Evolutionary conservation across 2,888 invertebrate species (phyloP).

Genomic region (Iselma pallidipennis): DNA sequence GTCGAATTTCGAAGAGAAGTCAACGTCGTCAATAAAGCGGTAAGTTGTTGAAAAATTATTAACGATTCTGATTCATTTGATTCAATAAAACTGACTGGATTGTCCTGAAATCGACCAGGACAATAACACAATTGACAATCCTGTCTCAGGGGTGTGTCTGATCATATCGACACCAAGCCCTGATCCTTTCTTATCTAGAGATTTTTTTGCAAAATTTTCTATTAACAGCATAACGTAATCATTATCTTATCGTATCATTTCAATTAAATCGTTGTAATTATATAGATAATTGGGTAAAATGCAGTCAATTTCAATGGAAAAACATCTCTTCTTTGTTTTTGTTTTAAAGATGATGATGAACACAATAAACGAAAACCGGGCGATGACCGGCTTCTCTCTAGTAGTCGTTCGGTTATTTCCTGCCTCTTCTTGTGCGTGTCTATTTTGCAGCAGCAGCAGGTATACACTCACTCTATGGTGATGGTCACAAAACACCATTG

Average conservation of each 20-base stretch:
- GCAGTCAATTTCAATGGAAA: too few relatives aligned
- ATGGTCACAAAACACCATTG: background rate
- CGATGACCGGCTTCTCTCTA: background rate
- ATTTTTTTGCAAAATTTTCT: background rate
- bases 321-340: background rate
- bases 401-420: background rate
- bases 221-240: too few relatives aligned
- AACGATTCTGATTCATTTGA: too few relatives aligned
- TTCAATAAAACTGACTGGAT: constrained; percentile 7
- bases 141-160: background rate
- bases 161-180: background rate
- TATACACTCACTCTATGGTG: background rate
- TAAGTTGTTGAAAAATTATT: too few relatives aligned
- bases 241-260: too few relatives aligned
- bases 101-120: background rate
- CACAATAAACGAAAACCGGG: background rate
- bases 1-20: too few relatives aligned
- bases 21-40: too few relatives aligned
- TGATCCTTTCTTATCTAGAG: too few relatives aligned
- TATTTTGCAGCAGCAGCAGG: too few relatives aligned
- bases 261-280: too few relatives aligned
- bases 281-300: too few relatives aligned
- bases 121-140: background rate
- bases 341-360: background rate
- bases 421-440: background rate